These are phyloP conservation scores for Artibeus lituratus DNA, from an alignment of 2,797 vertebrate species.

Conservation along the genomic window DNA sequence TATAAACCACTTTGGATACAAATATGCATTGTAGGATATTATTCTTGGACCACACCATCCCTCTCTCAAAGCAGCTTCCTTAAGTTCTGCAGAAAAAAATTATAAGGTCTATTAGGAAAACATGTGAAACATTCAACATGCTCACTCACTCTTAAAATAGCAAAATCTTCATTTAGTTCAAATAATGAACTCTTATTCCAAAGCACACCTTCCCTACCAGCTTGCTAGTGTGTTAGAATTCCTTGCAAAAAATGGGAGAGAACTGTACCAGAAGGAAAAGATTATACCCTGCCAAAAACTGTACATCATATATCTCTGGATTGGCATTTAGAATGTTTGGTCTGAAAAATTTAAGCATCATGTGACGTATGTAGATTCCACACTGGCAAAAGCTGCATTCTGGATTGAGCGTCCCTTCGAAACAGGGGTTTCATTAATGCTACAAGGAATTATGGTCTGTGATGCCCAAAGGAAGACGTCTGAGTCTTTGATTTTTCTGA, in stretches of 20 bases:
- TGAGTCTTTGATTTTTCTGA: background rate
- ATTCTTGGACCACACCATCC: conserved; percentile 50
- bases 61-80: conserved; percentile 38
- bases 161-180: conserved; percentile 38
- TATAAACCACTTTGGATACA: conserved; percentile 52
- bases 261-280: background rate
- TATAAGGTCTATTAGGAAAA: conserved; percentile 59
- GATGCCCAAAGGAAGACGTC: background rate
- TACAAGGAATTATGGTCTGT: background rate
- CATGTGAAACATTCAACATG: conserved; percentile 43
- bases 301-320: background rate
- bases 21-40: conserved; percentile 53
- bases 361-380: background rate
- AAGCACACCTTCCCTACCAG: background rate
- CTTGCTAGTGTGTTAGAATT: background rate
- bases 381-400: background rate
- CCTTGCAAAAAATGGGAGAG: background rate
- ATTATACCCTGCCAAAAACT: background rate
- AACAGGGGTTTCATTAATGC: background rate
- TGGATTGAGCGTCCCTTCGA: background rate
- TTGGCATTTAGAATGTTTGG: background rate
- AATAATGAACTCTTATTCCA: conserved; percentile 44
- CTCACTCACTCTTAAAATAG: conserved; percentile 53
- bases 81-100: conserved; percentile 45
- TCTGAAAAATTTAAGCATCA: background rate